Evolutionary conservation across 2,888 invertebrate genomes (phyloP), one percentile per base, ranked within the genome.

Genomic region (Bhutanitis thaidina): DNA sequence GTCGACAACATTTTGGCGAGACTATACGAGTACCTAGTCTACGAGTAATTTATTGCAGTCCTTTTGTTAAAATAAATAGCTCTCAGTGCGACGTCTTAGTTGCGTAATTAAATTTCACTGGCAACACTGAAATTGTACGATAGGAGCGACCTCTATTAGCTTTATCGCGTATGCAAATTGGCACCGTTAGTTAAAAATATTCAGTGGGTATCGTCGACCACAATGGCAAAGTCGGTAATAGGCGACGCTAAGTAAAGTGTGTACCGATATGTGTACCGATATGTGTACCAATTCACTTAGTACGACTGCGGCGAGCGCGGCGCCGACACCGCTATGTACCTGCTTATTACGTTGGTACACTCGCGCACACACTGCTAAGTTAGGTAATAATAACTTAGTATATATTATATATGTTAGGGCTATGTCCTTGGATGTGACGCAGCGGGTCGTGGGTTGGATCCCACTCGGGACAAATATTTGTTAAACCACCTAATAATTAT

Each of bases 261-360:
- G 39, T 54, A 36, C 43, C 12, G 5, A 20, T 20, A 32, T 55
- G 47, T 54, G 47, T 57, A 52, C 57, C 53, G 52, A 20, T 20
- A 32, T 55, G 47, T 54, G 47, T 57, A 52, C 57, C 53, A 53
- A 55, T 55, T 54, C 45, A 49, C 45, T 59, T 59, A 59, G 57
- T 48, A 29, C 50, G 35, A 29, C 16, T 39, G 39, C 29, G 34
- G 29, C 20, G 16, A 13, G 35, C 34, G 35, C 20, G n/a, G n/a
- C 27, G 14, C 36, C 10, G 38, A 37, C 20, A 43, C 14, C 32
- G 43, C 38, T 49, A 49, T 32, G 40, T 40, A 14, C 27, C 48
- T 48, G 20, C 37, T 47, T 47, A 43, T 25, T 49, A 30, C 10
- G 32, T 7, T 7, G 34, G 34, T 49, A 49, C 49, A 49, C 7